phyloP scores from a whole-genome alignment of 2,888 invertebrate species.

The Dysmachus trigonus region DNA sequence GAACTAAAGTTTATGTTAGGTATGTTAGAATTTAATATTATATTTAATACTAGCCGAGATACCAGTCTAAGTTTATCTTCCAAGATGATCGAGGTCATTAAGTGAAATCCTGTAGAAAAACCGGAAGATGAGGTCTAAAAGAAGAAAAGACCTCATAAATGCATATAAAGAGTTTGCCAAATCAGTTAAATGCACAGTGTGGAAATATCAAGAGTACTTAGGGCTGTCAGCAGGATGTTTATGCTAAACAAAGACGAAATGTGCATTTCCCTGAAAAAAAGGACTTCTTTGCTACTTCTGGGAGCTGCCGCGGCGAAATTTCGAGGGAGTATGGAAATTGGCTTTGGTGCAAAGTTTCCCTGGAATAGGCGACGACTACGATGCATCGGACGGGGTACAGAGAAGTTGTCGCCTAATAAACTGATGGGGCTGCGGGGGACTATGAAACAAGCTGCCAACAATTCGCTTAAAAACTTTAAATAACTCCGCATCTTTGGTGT shows the following conservation, averaged over 20 bases:
- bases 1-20: no score
- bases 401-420: not conserved
- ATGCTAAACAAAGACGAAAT: not conserved
- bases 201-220: not conserved
- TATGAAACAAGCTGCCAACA: not conserved
- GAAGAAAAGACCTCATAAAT: not conserved
- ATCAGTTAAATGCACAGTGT: not conserved
- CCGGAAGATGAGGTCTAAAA: no score
- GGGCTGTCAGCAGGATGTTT: not conserved
- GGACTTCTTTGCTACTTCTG: not conserved
- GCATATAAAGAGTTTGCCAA: not conserved
- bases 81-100: no score
- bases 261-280: not conserved
- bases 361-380: not conserved
- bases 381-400: not conserved
- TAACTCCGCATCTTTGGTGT: slow-evolving; percentile 15
- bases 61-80: no score
- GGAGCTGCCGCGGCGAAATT: not conserved
- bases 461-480: slow-evolving; percentile 27
- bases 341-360: not conserved
- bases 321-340: not conserved
- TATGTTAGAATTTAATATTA: no score
- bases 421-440: not conserved
- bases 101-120: not conserved
- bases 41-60: no score